Evolutionary conservation across 1,140 invertebrate species (phyloP).

Genomic region (Bombus breviceps): DNA sequence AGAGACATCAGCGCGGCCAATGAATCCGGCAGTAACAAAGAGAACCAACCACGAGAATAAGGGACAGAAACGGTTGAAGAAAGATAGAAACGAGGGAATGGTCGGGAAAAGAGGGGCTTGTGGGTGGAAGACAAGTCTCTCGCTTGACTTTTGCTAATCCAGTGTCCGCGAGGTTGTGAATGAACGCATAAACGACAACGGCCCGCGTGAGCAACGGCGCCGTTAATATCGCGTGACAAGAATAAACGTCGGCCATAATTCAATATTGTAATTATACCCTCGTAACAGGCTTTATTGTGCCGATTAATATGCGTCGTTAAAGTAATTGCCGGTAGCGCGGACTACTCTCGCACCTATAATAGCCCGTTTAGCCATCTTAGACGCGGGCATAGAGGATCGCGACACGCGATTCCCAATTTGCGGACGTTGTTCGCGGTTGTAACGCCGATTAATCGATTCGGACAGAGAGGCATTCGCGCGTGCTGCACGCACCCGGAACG

Average conservation of each 20-base stretch:
- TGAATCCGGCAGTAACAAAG: slow-evolving; percentile 35
- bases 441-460: not conserved
- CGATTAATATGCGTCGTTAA: slow-evolving; percentile 81
- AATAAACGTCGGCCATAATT: slow-evolving; percentile 81
- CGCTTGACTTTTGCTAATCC: slow-evolving; percentile 59
- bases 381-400: not conserved
- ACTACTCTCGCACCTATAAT: slow-evolving; percentile 54
- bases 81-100: not conserved
- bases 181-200: slow-evolving; percentile 62
- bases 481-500: not conserved
- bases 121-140: slow-evolving; percentile 26
- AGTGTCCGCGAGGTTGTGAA: slow-evolving; percentile 57
- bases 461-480: not conserved
- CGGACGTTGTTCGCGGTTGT: not conserved
- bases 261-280: slow-evolving; percentile 82
- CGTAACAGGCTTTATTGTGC: slow-evolving; percentile 79
- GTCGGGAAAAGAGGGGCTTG: no score
- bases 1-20: slow-evolving; percentile 35
- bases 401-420: slow-evolving; percentile 29
- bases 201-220: slow-evolving; percentile 59
- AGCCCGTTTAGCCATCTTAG: slow-evolving; percentile 43
- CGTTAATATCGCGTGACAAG: slow-evolving; percentile 78
- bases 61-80: no score
- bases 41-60: not conserved
- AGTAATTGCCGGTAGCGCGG: slow-evolving; percentile 71